These are phyloP conservation scores for Leuciscus waleckii DNA, from an alignment of 2,797 vertebrate species.

Conservation along the genomic window DNA sequence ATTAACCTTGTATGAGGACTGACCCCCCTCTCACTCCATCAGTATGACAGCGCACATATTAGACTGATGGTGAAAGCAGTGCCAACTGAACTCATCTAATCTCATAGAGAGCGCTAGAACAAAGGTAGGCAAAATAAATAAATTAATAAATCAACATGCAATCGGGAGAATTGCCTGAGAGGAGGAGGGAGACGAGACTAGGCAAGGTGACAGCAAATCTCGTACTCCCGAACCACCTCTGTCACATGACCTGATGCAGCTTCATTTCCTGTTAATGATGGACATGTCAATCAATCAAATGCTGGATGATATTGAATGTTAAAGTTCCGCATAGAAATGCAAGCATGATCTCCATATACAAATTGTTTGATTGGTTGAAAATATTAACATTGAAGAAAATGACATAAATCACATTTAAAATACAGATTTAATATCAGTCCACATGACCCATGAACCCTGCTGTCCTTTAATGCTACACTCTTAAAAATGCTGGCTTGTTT, in stretches of 20 bases:
- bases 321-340: background rate
- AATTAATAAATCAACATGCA: conserved; percentile 57
- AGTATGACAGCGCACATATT: conserved; percentile 53
- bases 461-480: background rate
- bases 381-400: background rate
- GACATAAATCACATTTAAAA: background rate
- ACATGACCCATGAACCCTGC: background rate
- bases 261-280: conserved; percentile 47
- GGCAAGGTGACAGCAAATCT: conserved; percentile 14
- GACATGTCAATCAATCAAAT: conserved; percentile 4
- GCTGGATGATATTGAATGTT: background rate
- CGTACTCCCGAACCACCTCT: background rate
- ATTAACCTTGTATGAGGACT: conserved; percentile 58
- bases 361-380: background rate
- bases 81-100: conserved; percentile 49
- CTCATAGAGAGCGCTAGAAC: conserved; percentile 39
- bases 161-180: conserved; percentile 44
- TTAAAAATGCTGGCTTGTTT: too few species aligned
- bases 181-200: conserved; percentile 2
- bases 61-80: conserved; percentile 24
- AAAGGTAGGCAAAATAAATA: conserved; percentile 53
- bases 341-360: background rate
- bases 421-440: background rate
- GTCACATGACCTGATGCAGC: conserved; percentile 18
- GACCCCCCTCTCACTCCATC: conserved; percentile 40